These are phyloP conservation scores for Nebria brevicollis DNA, from an alignment of 2,888 invertebrate genomes.

Conservation along the genomic window DNA sequence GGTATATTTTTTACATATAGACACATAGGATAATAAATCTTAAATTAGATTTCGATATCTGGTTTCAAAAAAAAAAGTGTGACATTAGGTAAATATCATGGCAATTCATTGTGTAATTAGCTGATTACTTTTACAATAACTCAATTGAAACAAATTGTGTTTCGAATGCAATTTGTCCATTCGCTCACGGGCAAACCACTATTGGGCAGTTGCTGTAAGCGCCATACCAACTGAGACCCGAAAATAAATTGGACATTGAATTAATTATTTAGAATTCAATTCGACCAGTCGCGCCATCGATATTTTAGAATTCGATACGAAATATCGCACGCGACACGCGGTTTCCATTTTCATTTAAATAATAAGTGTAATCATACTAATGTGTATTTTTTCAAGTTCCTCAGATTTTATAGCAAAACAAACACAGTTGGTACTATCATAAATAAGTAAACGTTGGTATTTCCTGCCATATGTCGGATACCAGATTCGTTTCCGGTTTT, in stretches of 20 bases:
- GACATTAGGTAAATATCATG: background rate
- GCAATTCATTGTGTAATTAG: background rate
- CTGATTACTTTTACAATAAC: background rate
- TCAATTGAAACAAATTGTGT: background rate
- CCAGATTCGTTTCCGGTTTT: too few species aligned
- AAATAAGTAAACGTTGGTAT: too few species aligned
- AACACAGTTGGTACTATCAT: too few species aligned
- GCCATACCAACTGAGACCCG: background rate
- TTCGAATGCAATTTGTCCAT: background rate
- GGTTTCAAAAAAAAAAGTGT: background rate
- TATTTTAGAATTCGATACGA: background rate
- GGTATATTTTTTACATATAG: too few species aligned
- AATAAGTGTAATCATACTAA: background rate
- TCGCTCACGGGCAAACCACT: background rate
- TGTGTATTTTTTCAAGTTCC: too few species aligned
- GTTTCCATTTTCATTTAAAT: background rate
- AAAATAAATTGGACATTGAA: background rate
- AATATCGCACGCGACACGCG: background rate
- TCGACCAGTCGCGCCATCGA: background rate
- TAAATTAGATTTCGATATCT: background rate
- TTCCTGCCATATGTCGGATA: too few species aligned
- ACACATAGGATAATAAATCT: too few species aligned
- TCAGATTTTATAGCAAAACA: too few species aligned
- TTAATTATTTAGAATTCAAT: background rate
- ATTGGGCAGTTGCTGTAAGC: background rate